A percentile compares a stretch with the other conserved stretches of the same genome.
phyloP scores from a whole-genome alignment of 92 coral and sea anemone genomes.

The Zoanthus solanderi region DNA sequence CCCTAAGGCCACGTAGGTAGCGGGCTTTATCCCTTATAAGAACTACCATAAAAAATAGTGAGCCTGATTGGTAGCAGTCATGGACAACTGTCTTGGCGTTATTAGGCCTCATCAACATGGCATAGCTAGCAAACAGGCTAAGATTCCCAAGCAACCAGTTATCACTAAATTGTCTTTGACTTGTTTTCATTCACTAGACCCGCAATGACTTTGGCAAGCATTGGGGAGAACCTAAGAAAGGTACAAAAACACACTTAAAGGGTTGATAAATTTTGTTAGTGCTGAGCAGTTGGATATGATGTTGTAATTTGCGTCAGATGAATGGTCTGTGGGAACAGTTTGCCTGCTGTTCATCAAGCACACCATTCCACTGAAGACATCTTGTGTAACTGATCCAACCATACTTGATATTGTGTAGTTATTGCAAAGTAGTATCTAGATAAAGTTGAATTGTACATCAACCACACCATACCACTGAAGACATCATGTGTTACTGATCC shows the following conservation, averaged over 20 bases:
- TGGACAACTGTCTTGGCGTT: no score
- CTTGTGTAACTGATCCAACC: slow-evolving; percentile 66
- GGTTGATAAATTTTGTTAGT: background rate
- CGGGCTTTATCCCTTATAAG: no score
- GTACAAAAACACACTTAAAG: slow-evolving; percentile 42
- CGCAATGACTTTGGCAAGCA: slow-evolving; percentile 63
- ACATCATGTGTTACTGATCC: slow-evolving; percentile 71
- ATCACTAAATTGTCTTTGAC: background rate
- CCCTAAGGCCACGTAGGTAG: no score
- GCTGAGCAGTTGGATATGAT: slow-evolving; percentile 46
- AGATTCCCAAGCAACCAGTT: background rate
- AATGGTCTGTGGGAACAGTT: slow-evolving; percentile 68
- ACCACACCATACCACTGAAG: slow-evolving; percentile 72
- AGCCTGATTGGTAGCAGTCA: no score
- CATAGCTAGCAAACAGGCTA: no score
- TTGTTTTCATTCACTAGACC: slow-evolving; percentile 36
- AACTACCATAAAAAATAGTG: no score
- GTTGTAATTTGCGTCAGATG: slow-evolving; percentile 75
- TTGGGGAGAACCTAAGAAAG: slow-evolving; percentile 87
- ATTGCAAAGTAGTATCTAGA: slow-evolving; percentile 40
- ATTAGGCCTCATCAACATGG: background rate
- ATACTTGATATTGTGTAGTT: background rate
- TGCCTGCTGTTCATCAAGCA: slow-evolving; percentile 70
- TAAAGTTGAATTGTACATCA: slow-evolving; percentile 61
- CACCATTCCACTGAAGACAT: slow-evolving; percentile 71